Evolutionary conservation across 2,888 invertebrate species (phyloP).

Genomic region (Nomada lathburiana): DNA sequence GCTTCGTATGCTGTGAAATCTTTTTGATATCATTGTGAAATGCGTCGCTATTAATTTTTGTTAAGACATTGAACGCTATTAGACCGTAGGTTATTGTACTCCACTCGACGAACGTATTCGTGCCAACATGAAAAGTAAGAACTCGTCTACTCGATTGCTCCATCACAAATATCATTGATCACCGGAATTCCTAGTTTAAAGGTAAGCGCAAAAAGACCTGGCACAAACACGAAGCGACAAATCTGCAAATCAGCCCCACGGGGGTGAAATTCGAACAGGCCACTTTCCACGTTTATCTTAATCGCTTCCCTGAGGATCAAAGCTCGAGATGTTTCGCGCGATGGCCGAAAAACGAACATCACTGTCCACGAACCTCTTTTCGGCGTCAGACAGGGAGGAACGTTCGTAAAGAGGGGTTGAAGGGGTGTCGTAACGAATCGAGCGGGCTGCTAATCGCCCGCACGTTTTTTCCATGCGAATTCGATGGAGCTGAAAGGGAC

Average conservation of each 20-base stretch:
- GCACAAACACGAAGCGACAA: no score
- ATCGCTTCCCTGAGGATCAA: constrained; percentile 50
- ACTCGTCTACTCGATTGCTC: no score
- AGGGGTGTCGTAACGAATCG: constrained; percentile 51
- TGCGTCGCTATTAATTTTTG: no score
- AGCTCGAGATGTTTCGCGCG: constrained; percentile 54
- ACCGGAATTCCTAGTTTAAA: no score
- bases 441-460: constrained; percentile 56
- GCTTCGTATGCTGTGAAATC: no score
- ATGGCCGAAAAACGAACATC: constrained; percentile 21
- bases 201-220: no score
- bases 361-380: constrained; percentile 34
- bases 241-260: not conserved
- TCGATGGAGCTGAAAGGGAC: constrained; percentile 31
- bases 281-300: constrained; percentile 28
- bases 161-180: no score
- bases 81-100: no score
- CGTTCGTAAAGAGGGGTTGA: constrained; percentile 6
- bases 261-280: not conserved
- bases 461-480: constrained; percentile 36
- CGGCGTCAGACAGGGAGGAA: not conserved
- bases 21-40: no score
- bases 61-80: no score
- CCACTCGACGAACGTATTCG: no score
- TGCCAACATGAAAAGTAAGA: no score